Base-by-base conservation (phyloP, 2,888 invertebrate genomes). In the Lasioglossum figueresi region DNA sequence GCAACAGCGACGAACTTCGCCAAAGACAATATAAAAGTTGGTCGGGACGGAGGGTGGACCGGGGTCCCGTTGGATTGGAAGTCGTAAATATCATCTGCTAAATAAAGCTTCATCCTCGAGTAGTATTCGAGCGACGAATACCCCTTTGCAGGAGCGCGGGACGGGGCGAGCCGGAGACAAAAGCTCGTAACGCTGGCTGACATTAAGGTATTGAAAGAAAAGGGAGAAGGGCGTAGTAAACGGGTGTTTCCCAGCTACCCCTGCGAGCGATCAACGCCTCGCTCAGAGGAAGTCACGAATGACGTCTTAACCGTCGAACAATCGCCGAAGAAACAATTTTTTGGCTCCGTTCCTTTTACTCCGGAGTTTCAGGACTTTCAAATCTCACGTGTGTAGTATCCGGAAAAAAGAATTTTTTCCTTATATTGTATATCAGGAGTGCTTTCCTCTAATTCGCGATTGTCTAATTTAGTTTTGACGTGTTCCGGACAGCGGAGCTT, bases 41-140 rank as follows among this genome's bases (percentile, higher is more conserved):
- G 88, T 23, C 40, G 68, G n/a, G 1, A 23, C 34, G 34, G 34
- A 68, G 66, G 34, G 23, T 34, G 66, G n/a, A n/a, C 23, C 86
- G 89, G 93, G 91, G 91, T 87, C 79, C 88, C 87, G 85, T 82
- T 79, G 92, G 91, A 94, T 94, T 93, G 93, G 91, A 93, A 94
- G 94, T 93, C 94, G 92, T 94, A 94, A 94, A 94, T 94, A 94
- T 94, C 93, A 94, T 94, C 94, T 94, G 94, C 94, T 94, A 94
- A 94, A 94, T 94, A 94, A 94, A 94, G 93, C 94, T 93, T 92
- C 90, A 91, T 92, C 92, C 91, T 92, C 90, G 92, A 93, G 92
- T 92, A 90, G 90, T 86, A 87, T 91, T 87, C 85, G 80, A 88
- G 88, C 89, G 91, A 88, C 84, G 86, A 89, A 90, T 91, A 93